phyloP scores from a whole-genome alignment of 2,797 vertebrate genomes.

The Spea hammondii region DNA sequence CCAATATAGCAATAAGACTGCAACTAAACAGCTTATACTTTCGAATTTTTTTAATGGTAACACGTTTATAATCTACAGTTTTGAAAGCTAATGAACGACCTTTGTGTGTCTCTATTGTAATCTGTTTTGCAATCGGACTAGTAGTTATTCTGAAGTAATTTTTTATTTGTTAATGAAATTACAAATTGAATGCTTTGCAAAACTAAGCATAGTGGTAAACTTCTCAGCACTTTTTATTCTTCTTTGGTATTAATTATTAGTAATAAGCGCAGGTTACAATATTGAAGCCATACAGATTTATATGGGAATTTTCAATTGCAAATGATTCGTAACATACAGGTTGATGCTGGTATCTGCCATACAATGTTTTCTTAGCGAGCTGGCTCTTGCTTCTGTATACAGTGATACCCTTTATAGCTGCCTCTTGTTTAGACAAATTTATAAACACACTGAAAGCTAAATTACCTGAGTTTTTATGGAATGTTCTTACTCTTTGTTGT shows the following conservation, averaged over 20 bases:
- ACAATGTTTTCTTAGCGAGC: constrained; percentile 77
- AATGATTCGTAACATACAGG: constrained; percentile 58
- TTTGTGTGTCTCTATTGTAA: constrained; percentile 66
- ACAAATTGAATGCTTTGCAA: constrained; percentile 56
- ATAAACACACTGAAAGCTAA: constrained; percentile 71
- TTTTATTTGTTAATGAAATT: constrained; percentile 51
- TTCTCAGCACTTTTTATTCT: constrained; percentile 68
- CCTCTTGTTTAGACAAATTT: constrained; percentile 70
- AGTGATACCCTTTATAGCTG: constrained; percentile 72
- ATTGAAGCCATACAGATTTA: constrained; percentile 74
- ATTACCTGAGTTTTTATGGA: constrained; percentile 73
- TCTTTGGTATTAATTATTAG: constrained; percentile 61
- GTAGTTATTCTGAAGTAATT: constrained; percentile 54
- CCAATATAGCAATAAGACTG: constrained; percentile 56
- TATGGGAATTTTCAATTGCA: constrained; percentile 62
- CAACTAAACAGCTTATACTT: constrained; percentile 3
- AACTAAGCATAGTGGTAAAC: constrained; percentile 60
- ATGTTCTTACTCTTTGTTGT: constrained; percentile 69
- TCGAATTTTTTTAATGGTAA: constrained; percentile 53
- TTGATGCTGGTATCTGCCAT: constrained; percentile 59
- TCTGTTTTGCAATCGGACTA: constrained; percentile 61
- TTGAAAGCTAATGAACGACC: constrained; percentile 57
- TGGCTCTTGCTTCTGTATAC: constrained; percentile 88
- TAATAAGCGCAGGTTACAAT: constrained; percentile 68
- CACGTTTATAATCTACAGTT: constrained; percentile 51